Conservation (phyloP, 2,113 vertebrate species). For the Callaeas wilsoni region DNA sequence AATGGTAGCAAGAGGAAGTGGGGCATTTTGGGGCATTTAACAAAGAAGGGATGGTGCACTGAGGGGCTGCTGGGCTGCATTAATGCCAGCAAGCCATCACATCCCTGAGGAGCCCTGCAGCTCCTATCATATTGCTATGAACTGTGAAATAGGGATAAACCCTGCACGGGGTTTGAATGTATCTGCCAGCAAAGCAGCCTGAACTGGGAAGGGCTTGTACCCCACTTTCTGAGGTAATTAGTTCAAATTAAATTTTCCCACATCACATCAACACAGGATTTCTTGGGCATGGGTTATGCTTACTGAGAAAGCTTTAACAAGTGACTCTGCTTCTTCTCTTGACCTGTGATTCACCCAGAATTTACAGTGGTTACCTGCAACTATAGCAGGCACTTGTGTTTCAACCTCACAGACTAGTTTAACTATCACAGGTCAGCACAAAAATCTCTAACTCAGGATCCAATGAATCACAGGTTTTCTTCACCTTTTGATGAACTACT, state of each 20-base stretch:
- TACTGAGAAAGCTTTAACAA: neutral
- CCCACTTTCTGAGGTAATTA: neutral
- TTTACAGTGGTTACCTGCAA: neutral
- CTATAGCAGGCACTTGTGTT: neutral
- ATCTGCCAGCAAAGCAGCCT: neutral
- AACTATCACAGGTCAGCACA: neutral
- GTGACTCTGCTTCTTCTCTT: neutral
- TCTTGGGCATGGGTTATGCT: neutral
- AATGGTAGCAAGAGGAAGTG: neutral
- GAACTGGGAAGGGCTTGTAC: neutral
- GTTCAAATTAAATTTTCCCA: neutral
- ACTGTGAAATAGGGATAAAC: neutral
- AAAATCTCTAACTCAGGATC: neutral
- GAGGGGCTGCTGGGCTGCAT: neutral
- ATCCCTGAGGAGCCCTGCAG: neutral
- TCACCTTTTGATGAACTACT: slow-evolving; percentile 55
- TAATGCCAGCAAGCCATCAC: neutral
- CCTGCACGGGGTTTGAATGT: neutral
- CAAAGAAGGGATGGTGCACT: neutral
- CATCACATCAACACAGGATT: neutral
- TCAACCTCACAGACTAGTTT: neutral
- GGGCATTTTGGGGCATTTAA: neutral
- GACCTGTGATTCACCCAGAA: neutral
- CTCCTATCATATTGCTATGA: neutral
- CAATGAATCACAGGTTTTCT: slow-evolving; percentile 13